Evolutionary conservation across 2,113 vertebrate species (phyloP).

Genomic region (Muntiacus muntjak): DNA sequence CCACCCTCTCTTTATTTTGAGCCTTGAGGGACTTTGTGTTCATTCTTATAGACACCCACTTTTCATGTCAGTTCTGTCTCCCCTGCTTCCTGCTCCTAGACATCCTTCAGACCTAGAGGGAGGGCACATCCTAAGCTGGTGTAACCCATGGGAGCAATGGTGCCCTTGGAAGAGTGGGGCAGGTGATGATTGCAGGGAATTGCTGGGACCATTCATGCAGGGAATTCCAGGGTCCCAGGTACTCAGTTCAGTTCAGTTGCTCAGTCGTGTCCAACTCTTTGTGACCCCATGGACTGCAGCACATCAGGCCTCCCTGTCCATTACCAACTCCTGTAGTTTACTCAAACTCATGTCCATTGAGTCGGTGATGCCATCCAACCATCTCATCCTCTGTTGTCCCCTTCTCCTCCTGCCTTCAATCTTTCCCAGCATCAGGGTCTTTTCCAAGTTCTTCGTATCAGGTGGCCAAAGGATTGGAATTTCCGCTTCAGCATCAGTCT

Average conservation of each 20-base stretch:
- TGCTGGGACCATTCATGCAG: neutral
- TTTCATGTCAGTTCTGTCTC: neutral
- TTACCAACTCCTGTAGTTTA: neutral
- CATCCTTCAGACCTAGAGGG: neutral
- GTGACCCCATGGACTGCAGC: neutral
- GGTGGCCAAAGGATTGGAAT: neutral
- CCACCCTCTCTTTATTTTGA: neutral
- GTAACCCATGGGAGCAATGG: neutral
- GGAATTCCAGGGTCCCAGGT: neutral
- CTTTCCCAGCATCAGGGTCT: neutral
- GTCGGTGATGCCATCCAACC: neutral
- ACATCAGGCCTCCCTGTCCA: neutral
- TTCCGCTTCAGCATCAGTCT: neutral
- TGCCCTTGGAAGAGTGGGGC: neutral
- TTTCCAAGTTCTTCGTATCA: neutral
- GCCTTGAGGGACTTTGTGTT: neutral
- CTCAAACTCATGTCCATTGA: neutral
- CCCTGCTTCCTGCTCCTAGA: neutral
- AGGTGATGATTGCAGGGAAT: neutral
- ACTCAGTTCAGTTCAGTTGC: neutral
- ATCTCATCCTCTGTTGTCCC: neutral
- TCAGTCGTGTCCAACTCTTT: neutral
- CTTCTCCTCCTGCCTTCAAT: neutral
- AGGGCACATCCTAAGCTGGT: neutral
- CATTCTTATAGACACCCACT: neutral